These are phyloP conservation scores for Menura novaehollandiae DNA, from an alignment of 2,113 vertebrate genomes.

Conservation along the genomic window DNA sequence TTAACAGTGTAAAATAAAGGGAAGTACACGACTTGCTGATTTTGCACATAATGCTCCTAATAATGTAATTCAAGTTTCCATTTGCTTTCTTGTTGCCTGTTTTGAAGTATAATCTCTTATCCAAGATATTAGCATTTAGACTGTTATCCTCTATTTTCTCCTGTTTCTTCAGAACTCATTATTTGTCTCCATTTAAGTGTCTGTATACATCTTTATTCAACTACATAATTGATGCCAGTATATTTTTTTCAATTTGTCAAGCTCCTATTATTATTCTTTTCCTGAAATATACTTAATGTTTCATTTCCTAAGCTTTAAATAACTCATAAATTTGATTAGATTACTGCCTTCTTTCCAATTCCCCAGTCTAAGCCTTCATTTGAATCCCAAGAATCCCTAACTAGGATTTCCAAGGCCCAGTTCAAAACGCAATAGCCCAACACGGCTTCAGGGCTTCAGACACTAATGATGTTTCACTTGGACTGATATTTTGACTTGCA, in stretches of 20 bases:
- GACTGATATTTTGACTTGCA: not conserved
- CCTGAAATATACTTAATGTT: slow-evolving; percentile 23
- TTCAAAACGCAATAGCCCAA: not conserved
- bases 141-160: not conserved
- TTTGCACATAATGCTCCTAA: not conserved
- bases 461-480: not conserved
- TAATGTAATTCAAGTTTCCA: not conserved
- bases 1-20: not conserved
- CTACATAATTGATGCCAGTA: not conserved
- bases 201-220: not conserved
- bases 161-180: not conserved
- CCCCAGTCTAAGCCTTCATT: not conserved
- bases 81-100: not conserved
- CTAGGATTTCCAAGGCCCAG: not conserved
- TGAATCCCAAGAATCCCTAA: not conserved
- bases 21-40: not conserved
- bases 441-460: not conserved
- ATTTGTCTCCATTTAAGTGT: not conserved
- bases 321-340: slow-evolving; percentile 12
- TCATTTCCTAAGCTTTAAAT: slow-evolving; percentile 37
- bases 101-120: not conserved
- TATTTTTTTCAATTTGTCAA: slow-evolving; percentile 13
- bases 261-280: slow-evolving; percentile 15
- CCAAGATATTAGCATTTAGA: not conserved
- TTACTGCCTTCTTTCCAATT: not conserved